Evolutionary conservation across 1,140 invertebrate genomes (phyloP).

Genomic region (Caenorhabditis elegans): DNA sequence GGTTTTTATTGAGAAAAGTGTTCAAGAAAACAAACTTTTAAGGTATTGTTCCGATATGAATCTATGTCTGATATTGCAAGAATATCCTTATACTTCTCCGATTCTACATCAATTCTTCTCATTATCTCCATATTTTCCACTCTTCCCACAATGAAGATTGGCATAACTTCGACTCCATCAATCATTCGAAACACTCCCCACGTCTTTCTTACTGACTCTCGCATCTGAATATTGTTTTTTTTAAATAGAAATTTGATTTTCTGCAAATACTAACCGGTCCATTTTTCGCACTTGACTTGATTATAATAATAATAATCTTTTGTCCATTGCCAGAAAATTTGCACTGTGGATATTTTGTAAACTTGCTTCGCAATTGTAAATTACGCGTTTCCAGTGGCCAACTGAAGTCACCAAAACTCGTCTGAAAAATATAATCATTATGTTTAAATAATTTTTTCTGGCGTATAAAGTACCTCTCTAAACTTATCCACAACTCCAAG

Average conservation of each 20-base stretch:
- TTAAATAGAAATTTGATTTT: too few relatives aligned
- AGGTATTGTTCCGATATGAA: constrained; percentile 59
- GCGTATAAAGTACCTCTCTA: neutral
- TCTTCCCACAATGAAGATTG: neutral
- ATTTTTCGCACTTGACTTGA: neutral
- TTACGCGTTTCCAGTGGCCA: neutral
- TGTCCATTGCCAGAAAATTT: neutral
- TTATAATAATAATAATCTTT: neutral
- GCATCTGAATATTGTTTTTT: neutral
- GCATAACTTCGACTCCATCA: neutral
- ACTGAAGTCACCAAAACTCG: neutral
- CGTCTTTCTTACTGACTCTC: neutral
- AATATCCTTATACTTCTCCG: neutral
- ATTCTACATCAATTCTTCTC: neutral
- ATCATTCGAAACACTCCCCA: neutral
- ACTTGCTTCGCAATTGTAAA: neutral
- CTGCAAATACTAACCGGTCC: neutral
- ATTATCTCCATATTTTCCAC: neutral
- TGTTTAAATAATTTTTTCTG: too few relatives aligned
- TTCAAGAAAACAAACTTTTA: constrained; percentile 52
- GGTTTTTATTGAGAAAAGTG: neutral
- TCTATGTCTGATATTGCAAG: constrained; percentile 38
- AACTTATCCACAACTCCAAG: neutral
- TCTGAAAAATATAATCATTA: neutral
- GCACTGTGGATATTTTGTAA: neutral